Base-by-base conservation (phyloP, 2,888 invertebrate species). In the Thymelicus sylvestris region DNA sequence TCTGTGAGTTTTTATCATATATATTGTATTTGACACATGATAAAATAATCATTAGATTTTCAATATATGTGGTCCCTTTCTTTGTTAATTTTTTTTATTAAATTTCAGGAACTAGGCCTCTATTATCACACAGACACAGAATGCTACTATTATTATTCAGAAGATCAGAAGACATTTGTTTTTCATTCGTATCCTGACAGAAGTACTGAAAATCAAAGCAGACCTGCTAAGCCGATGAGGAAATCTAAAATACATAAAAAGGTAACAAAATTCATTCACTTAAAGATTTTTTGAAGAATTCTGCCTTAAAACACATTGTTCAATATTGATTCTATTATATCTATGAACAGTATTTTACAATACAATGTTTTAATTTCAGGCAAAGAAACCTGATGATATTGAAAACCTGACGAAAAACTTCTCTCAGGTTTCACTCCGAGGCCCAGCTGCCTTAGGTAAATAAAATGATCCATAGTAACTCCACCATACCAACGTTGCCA, bases 81-180 rank as follows among this genome's bases (percentile, higher is more conserved):
- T 41, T 10, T 41, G 7, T 12, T 44, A 12, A 8, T 8, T 44
- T 41, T 61, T 62, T 10, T 52, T n/a, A 19, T 13, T 65, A 55
- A 62, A n/a, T 78, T 81, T 59, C 82, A 98, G 98, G 97, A 97
- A 85, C 95, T 96, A 80, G 97, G 97, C 1, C 92, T 98, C 41
- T 98, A 98, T 85, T 99, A 98, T 84, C 98, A 98, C 87, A 97
- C 97, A 7, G 96, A 96, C 76, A 96, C 96, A 44, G 97, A 97
- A 4, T 97, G 96, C 69, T 98, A 98, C 86, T 97, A 98, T 82
- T 95, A 95, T 79, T 98, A 97, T 83, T 96, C 98, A 79, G 95
- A 96, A 77, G 95, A 96, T 44, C 96, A 95, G 66, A 95, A 97
- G 80, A 92, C 95, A 48, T 98, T 97, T 87, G 95, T 96, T 72